Base-by-base conservation (phyloP, 2,797 vertebrate genomes). In the Eospalax fontanierii region DNA sequence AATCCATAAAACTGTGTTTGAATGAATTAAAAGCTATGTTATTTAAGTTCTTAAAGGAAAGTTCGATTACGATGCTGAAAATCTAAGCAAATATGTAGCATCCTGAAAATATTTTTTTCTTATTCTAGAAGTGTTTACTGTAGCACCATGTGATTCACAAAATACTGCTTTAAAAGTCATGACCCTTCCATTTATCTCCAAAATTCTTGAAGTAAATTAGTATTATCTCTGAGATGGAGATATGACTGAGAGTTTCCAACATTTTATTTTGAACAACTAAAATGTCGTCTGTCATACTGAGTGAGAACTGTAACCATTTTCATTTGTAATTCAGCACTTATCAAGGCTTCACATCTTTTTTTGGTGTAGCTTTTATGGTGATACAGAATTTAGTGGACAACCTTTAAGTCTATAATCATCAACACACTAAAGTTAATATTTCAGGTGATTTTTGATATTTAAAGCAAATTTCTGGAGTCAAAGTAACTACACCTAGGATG, bases 11-110 rank as follows among this genome's bases (percentile, higher is more conserved):
- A n/a, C 59, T 7, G 46, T 59, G 9, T 66, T 59, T 68, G 16
- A 87, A 59, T 87, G 65, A 57, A 73, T 61, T 84, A 43, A 26
- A 66, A 71, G 33, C 43, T 40, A 91, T 26, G 57, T 71, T 11
- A 96, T 68, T 91, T 91, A 26, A 66, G 38, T 87, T 91, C 38
- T 14, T 61, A 75, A 91, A 33, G 50, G 43, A 40, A 80, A 89
- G 79, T 73, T 33, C 28, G 90, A 28, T 9, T 2, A 86, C 28
- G 63, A 82, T 40, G 54, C 9, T 28, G 71, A 66, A 79, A 30
- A 35, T 1, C 1, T 38, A 74, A 54, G 11, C 40, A 82, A 15
- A 46, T 54, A 28, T 10, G 15, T 18, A 38, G 28, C 1, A 4
- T 43, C 6, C 75, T 91, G 11, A 71, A 76, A 80, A 33, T 85